A percentile compares a stretch with the other conserved stretches of the same genome.
Conservation (phyloP, 2,888 invertebrate genomes). For the Lycia hirtaria region DNA sequence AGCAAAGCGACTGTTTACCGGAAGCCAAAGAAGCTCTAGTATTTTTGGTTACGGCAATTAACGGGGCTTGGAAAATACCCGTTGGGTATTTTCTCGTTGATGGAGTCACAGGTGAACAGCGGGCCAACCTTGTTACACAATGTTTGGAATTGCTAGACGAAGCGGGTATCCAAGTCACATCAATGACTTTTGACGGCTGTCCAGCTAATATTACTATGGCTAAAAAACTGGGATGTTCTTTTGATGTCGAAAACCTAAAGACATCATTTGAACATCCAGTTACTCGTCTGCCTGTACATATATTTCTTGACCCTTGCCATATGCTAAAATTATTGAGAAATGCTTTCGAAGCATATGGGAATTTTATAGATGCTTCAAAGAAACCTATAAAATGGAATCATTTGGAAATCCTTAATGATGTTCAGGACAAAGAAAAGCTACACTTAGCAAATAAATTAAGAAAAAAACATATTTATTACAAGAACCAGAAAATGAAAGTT, state of each 20-base stretch:
- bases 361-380: neutral
- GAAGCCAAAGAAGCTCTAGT: constrained; percentile 44
- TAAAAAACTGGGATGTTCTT: constrained; percentile 33
- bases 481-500: constrained; percentile 36
- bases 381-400: neutral
- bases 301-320: constrained; percentile 31
- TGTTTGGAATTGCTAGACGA: constrained; percentile 35
- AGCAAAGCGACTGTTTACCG: constrained; percentile 27
- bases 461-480: constrained; percentile 2
- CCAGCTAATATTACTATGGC: constrained; percentile 39
- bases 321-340: constrained; percentile 5
- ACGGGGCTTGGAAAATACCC: constrained; percentile 42
- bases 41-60: constrained; percentile 39
- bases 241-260: constrained; percentile 16
- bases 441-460: constrained; percentile 27
- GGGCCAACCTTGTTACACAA: constrained; percentile 26
- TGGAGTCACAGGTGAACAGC: constrained; percentile 36
- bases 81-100: constrained; percentile 44
- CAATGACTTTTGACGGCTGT: constrained; percentile 44
- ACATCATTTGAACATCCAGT: constrained; percentile 21
- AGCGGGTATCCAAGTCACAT: constrained; percentile 28
- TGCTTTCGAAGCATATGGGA: neutral
- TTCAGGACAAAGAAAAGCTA: constrained; percentile 21
- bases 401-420: constrained; percentile 7
- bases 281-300: constrained; percentile 13